Conservation (phyloP, 1,140 invertebrate genomes). For the Drosophila navojoa region DNA sequence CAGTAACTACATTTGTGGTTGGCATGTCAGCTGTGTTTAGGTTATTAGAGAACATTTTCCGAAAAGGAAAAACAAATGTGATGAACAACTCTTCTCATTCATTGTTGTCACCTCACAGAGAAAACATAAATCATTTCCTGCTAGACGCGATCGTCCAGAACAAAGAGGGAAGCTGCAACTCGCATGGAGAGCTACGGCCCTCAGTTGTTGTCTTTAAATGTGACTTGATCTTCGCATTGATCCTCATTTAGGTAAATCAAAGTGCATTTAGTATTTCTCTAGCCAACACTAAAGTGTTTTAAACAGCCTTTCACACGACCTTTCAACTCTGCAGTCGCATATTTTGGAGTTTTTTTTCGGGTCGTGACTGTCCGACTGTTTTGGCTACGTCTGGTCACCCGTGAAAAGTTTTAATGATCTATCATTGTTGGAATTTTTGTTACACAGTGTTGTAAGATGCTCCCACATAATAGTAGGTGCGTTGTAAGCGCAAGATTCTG, state of each 20-base stretch:
- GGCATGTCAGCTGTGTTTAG: no score
- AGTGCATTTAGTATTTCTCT: constrained; percentile 24
- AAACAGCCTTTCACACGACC: constrained; percentile 35
- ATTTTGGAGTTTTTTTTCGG: constrained; percentile 16
- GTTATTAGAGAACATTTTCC: constrained; percentile 4
- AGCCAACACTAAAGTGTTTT: constrained; percentile 21
- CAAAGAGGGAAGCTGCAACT: not conserved
- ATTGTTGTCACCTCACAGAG: not conserved
- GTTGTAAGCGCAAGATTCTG: constrained; percentile 16
- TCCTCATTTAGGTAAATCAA: constrained; percentile 22
- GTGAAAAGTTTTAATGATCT: constrained; percentile 46
- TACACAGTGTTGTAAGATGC: constrained; percentile 16
- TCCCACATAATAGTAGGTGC: constrained; percentile 15
- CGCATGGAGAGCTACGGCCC: not conserved
- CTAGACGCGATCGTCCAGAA: not conserved
- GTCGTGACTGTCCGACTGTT: constrained; percentile 37
- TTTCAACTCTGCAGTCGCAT: constrained; percentile 3
- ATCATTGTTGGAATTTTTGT: constrained; percentile 40
- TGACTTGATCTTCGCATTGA: not conserved
- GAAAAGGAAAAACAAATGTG: not conserved
- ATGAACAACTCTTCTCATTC: not conserved
- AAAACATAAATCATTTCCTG: constrained; percentile 46
- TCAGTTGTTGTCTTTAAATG: not conserved
- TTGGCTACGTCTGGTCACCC: constrained; percentile 22
- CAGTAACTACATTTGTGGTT: no score